Base-by-base conservation (phyloP, 2,113 vertebrate genomes). In the Atherinomorus stipes region DNA sequence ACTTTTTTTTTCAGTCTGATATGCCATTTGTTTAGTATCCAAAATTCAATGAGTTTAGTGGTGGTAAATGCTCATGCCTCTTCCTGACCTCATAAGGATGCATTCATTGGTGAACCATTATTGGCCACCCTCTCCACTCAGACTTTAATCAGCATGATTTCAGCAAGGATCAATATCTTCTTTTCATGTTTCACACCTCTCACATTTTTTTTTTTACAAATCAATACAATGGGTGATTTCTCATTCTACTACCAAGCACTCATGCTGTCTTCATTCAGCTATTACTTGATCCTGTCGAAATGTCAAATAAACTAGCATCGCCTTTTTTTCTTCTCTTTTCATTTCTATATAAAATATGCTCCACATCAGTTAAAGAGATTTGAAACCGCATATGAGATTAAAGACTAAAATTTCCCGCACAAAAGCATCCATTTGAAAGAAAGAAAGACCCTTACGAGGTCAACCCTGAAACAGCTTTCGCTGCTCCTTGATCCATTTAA, bases 171-270 rank as follows among this genome's bases (percentile, higher is more conserved):
- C 91, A 88, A 92, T 94, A 93, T 75, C 64, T 87, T 86, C 84
- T 91, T 92, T 92, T 87, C 87, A 91, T 86, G 79, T 91, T 79
- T 87, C 74, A 76, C 87, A 87, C 89, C 89, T 90, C 86, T 87
- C 84, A 85, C 84, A 61, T 9, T 67, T 68, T 66, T 82, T 66
- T 82, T 57, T 10, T 26, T 13, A 50, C 61, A 50, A 65, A 91
- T 94, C 91, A 89, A 93, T 93, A 87, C 23, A 21, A 53, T 75
- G 66, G 28, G 42, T 76, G 64, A 78, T 88, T 75, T 83, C 71
- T 81, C 82, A 71, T 72, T 85, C 72, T 77, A 75, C 81, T 70
- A 23, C 58, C 34, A 61, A 22, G 42, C 62, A 51, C 45, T 56
- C 62, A 71, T 57, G 62, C 12, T 11, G 0, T 50, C 58, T 71